These are phyloP conservation scores for Drosophila seclusa DNA, from an alignment of 2,888 invertebrate species.

Conservation along the genomic window DNA sequence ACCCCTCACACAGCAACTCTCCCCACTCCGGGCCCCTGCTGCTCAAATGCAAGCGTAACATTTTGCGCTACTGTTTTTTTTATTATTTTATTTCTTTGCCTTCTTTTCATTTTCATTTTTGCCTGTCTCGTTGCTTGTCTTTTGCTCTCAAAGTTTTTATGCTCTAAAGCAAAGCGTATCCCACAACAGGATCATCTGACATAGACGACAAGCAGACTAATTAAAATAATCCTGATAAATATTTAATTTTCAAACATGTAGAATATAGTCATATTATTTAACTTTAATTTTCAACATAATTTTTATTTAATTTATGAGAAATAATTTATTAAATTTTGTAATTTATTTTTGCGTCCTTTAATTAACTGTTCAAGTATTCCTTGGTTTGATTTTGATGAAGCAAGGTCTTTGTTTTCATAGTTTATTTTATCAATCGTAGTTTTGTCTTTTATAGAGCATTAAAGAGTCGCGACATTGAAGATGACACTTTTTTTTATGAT, in stretches of 20 bases:
- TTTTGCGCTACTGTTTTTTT: constrained; percentile 71
- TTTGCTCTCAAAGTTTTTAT: constrained; percentile 47
- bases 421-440: background rate
- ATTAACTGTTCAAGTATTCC: background rate
- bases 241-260: background rate
- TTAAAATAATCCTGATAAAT: background rate
- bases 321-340: background rate
- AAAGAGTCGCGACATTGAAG: background rate
- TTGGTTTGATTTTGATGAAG: background rate
- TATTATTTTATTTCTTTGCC: constrained; percentile 27
- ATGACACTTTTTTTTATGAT: constrained; percentile 19
- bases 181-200: constrained; percentile 13
- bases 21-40: background rate
- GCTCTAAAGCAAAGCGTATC: constrained; percentile 23
- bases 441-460: constrained; percentile 20
- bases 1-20: background rate
- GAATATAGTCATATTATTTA: background rate
- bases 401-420: background rate
- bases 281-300: background rate
- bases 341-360: background rate
- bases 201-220: background rate
- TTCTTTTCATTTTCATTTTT: constrained; percentile 43
- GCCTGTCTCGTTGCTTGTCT: constrained; percentile 55
- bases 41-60: constrained; percentile 77
- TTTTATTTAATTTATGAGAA: background rate